Percentiles rank a stretch among this genome's conserved stretches.
Conservation (phyloP, 2,888 invertebrate species). For the Netelia melanura region DNA sequence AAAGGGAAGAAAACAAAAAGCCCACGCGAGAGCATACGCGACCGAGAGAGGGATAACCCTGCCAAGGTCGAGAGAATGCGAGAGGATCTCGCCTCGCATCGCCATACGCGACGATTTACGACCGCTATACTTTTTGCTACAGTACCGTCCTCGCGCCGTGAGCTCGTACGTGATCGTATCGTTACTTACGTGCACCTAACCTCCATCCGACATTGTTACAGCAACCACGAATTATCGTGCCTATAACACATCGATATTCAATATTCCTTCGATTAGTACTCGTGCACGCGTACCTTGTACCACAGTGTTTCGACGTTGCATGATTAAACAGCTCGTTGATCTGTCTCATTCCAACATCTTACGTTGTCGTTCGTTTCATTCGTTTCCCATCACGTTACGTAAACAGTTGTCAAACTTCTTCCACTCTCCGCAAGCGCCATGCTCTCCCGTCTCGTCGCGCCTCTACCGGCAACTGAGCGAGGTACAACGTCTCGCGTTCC, state of each 20-base stretch:
- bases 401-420: no score
- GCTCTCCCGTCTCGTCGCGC: background rate
- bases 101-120: constrained; percentile 20
- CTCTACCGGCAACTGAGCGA: background rate
- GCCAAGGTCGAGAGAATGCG: constrained; percentile 60
- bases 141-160: background rate
- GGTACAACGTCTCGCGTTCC: background rate
- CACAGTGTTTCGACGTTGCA: no score
- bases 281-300: background rate
- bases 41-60: constrained; percentile 50
- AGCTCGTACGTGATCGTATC: background rate
- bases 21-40: constrained; percentile 45
- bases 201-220: background rate
- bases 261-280: background rate
- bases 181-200: background rate
- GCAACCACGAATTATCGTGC: background rate
- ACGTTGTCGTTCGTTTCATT: no score
- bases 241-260: background rate
- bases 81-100: constrained; percentile 36
- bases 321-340: no score
- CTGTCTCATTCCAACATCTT: no score
- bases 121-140: background rate
- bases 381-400: no score
- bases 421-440: background rate
- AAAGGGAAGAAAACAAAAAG: constrained; percentile 17